phyloP scores from a whole-genome alignment of 2,888 invertebrate genomes.

The Lydus trimaculatus region DNA sequence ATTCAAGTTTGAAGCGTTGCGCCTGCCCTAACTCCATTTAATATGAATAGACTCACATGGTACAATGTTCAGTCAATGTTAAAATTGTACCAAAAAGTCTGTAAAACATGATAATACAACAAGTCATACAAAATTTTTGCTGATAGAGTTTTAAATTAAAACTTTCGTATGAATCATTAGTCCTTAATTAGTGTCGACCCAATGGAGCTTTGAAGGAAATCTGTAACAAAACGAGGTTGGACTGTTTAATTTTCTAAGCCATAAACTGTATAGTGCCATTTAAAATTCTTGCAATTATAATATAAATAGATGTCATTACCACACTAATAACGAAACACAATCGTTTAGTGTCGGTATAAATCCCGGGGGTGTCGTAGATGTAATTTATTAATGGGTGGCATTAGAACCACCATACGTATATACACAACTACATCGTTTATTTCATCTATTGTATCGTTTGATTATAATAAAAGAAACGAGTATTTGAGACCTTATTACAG shows the following conservation, averaged over 20 bases:
- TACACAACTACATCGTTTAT: constrained; percentile 54
- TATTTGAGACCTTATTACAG: constrained; percentile 46
- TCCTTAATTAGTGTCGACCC: background rate
- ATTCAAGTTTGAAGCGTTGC: constrained; percentile 58
- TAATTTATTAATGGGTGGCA: constrained; percentile 62
- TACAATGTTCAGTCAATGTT: constrained; percentile 51
- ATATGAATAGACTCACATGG: constrained; percentile 59
- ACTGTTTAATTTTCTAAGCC: constrained; percentile 55
- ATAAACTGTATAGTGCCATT: constrained; percentile 55
- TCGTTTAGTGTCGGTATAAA: constrained; percentile 57
- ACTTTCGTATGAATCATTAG: background rate
- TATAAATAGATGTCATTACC: constrained; percentile 62
- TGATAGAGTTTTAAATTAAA: background rate
- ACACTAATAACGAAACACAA: constrained; percentile 61
- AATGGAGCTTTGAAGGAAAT: constrained; percentile 7
- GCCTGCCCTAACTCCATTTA: constrained; percentile 57
- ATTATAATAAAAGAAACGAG: constrained; percentile 52
- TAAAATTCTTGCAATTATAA: constrained; percentile 62
- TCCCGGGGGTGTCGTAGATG: constrained; percentile 58
- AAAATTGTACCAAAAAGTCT: constrained; percentile 39
- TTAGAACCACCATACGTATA: constrained; percentile 54
- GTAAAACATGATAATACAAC: constrained; percentile 5
- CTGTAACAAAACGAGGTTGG: constrained; percentile 3
- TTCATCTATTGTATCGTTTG: constrained; percentile 48
- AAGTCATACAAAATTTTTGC: background rate